Base-by-base conservation (phyloP, 1,140 invertebrate genomes). In the Limonius californicus region DNA sequence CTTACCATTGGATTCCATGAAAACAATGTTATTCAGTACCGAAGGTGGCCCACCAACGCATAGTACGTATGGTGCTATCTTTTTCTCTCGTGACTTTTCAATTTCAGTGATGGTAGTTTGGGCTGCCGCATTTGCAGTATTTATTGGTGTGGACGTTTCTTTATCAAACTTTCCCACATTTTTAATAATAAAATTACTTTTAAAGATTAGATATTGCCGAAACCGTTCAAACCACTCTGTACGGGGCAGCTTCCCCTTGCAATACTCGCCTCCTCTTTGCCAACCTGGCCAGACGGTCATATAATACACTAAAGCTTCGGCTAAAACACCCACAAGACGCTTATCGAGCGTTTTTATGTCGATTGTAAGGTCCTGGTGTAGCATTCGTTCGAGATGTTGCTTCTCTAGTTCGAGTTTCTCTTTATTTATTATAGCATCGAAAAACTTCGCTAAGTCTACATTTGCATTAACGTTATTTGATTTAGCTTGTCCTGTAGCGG, bases 171-270 rank as follows among this genome's bases (percentile, higher is more conserved):
- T 30, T 45, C 4, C 3, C 2, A n/a, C n/a, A 18, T 54, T 54
- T 16, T 19, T 54, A 12, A 54, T 23, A 16, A 54, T 54, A 16
- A 19, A 54, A 11, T 55, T 23, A n/a, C 20, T 9, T 21, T 55
- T 55, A 27, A n/a, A 30, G 12, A 55, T 27, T 4, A 55, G 27
- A 32, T 55, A 55, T 15, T 55, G 53, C 4, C 53, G 53, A 30
- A 27, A 55, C 16, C 12, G 11, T 16, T 55, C 53, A 23, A 27
- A 32, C 53, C 53, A 55, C 4, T 55, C 27, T 32, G 27, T 55
- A 27, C 7, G 16, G 1, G 2, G 21, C 53, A 55, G 16, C 18
- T 55, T 7, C 6, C 20, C 21, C n/a, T 12, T 32, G 4, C 11
- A 3, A 27, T 32, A 55, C 16, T 27, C 20, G n/a, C n/a, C 14